Conservation (phyloP, 2,797 vertebrate species). For the Argentina silus region DNA sequence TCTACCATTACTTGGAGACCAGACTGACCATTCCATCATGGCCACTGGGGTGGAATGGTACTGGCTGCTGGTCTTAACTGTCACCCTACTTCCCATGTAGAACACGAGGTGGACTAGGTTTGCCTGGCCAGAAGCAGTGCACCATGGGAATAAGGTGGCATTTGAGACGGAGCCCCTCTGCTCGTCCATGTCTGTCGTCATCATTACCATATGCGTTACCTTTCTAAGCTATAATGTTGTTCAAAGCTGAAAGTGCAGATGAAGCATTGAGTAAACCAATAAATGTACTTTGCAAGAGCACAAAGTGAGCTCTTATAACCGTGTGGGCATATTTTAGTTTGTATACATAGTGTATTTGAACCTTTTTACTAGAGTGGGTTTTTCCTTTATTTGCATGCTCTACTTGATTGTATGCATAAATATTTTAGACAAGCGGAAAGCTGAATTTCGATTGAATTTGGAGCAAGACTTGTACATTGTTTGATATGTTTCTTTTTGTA, state of each 20-base stretch:
- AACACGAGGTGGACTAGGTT: constrained; percentile 50
- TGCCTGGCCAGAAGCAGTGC: constrained; percentile 28
- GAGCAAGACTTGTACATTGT: constrained; percentile 99
- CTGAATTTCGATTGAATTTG: constrained; percentile 99
- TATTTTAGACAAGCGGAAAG: constrained; percentile 98
- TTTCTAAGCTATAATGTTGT: constrained; percentile 74
- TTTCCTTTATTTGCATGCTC: constrained; percentile 92
- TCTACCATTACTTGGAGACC: constrained; percentile 26
- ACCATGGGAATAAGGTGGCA: constrained; percentile 57
- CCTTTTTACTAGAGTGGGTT: constrained; percentile 94
- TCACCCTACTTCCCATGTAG: constrained; percentile 49
- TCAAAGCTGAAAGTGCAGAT: constrained; percentile 76
- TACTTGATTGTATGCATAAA: constrained; percentile 99
- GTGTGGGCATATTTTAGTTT: constrained; percentile 98
- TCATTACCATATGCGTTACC: constrained; percentile 65
- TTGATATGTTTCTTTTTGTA: constrained; percentile 99
- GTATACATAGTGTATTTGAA: constrained; percentile 98
- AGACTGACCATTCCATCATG: constrained; percentile 39
- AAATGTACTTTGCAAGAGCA: constrained; percentile 81
- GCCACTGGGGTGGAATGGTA: constrained; percentile 46
- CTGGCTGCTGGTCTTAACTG: constrained; percentile 49
- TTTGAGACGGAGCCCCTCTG: constrained; percentile 63
- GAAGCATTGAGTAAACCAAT: constrained; percentile 78
- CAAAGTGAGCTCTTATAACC: constrained; percentile 80
- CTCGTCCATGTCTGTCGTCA: constrained; percentile 69